Evolutionary conservation across 2,113 vertebrate genomes (phyloP).

Genomic region (Rhinolophus ferrumequinum): DNA sequence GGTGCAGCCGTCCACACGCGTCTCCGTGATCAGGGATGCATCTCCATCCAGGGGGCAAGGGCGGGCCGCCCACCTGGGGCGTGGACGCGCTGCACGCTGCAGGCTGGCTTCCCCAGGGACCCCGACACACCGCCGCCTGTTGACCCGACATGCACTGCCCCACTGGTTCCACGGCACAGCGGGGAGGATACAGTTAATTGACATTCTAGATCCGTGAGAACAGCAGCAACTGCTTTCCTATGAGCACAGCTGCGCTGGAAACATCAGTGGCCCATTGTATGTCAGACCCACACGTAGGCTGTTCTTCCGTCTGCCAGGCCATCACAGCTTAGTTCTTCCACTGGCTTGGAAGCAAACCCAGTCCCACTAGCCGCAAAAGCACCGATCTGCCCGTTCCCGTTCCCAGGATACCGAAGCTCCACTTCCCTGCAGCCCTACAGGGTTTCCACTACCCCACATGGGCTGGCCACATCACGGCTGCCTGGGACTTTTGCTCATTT

Average conservation of each 20-base stretch:
- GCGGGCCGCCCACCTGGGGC: fast-evolving
- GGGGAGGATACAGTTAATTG: too few species aligned
- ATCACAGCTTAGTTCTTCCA: fast-evolving
- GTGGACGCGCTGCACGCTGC: fast-evolving
- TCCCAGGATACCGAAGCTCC: background rate
- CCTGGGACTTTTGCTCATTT: background rate
- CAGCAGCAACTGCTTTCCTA: background rate
- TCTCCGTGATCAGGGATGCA: fast-evolving
- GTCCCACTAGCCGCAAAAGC: background rate
- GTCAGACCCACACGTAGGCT: background rate
- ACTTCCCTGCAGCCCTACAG: too few species aligned
- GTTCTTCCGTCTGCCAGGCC: too few species aligned
- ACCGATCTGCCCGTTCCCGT: background rate
- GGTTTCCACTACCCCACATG: fast-evolving
- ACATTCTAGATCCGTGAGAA: background rate
- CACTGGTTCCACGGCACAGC: background rate
- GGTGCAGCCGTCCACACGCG: fast-evolving
- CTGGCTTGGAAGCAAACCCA: background rate
- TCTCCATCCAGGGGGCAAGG: fast-evolving
- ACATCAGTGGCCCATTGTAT: fast-evolving
- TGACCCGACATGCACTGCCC: background rate
- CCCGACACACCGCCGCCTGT: fast-evolving
- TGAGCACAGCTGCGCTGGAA: background rate
- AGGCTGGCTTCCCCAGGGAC: background rate
- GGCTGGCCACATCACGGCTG: background rate